Evolutionary conservation across 2,797 vertebrate genomes (phyloP).

Genomic region (Pseudomugil tenellus): DNA sequence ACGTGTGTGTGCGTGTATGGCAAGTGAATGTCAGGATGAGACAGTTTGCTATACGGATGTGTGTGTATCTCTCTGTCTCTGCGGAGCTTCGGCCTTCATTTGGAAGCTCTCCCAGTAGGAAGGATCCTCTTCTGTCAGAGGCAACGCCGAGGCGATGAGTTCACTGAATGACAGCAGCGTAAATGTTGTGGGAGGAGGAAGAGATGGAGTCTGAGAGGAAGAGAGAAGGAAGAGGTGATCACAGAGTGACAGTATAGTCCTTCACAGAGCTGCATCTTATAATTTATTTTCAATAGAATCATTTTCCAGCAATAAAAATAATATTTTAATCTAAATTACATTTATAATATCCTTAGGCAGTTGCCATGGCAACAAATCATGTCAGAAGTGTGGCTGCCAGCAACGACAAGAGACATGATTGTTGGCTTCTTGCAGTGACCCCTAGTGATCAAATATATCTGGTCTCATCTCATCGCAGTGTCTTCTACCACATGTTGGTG

Average conservation of each 20-base stretch:
- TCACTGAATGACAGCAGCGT: conserved; percentile 87
- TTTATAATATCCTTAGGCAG: not conserved
- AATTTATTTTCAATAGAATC: not conserved
- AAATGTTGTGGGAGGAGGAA: conserved; percentile 77
- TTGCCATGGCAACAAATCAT: conserved; percentile 1
- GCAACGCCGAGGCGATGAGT: conserved; percentile 86
- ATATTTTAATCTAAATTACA: not conserved
- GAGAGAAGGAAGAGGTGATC: not conserved
- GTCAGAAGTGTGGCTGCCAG: not conserved
- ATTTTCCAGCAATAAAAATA: not conserved
- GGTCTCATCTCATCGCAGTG: not conserved
- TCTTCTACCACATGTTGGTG: not conserved
- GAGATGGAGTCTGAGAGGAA: conserved; percentile 51
- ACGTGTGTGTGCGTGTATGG: conserved; percentile 23
- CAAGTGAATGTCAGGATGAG: conserved; percentile 32
- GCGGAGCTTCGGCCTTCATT: conserved; percentile 85
- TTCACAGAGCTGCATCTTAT: not conserved
- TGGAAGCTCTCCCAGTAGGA: conserved; percentile 90
- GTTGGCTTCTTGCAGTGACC: not conserved
- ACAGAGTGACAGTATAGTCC: not conserved
- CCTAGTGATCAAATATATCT: not conserved
- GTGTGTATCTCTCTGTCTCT: conserved; percentile 79
- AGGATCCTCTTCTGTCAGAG: conserved; percentile 88
- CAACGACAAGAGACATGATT: not conserved
- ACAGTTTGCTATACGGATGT: conserved; percentile 29